phyloP scores from a whole-genome alignment of 2,113 vertebrate species.

The Platycercus adscitus region DNA sequence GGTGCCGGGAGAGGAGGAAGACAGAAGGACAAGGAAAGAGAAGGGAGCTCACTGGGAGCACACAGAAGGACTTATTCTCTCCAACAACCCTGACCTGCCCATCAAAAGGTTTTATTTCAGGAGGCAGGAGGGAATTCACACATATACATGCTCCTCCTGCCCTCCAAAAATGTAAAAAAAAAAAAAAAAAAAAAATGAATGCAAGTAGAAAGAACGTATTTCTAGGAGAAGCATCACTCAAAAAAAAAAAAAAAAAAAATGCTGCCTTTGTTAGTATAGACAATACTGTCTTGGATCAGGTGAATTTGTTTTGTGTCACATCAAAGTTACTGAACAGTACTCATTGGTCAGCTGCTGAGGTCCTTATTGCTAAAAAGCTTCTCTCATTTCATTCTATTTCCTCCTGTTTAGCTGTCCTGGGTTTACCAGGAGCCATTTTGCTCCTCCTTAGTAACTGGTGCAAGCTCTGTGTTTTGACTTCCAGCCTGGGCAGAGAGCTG shows the following conservation, averaged over 20 bases:
- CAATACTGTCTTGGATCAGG: background rate
- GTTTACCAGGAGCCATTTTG: no score
- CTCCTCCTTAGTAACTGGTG: no score
- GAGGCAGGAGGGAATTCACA: background rate
- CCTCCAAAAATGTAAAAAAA: background rate
- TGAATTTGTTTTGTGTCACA: background rate
- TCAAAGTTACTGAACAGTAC: background rate
- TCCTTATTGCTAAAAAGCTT: background rate
- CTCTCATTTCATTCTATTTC: background rate
- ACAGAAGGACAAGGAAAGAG: fast-evolving
- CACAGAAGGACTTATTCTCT: background rate
- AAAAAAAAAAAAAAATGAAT: background rate
- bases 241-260: no score
- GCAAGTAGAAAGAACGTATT: background rate
- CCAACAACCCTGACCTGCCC: background rate
- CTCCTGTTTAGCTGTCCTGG: background rate
- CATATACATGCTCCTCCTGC: fast-evolving
- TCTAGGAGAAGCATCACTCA: background rate
- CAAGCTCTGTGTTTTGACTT: no score
- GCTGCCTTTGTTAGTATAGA: background rate
- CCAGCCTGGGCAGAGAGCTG: no score
- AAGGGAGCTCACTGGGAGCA: background rate
- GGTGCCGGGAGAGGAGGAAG: background rate
- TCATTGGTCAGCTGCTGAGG: background rate
- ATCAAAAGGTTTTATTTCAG: background rate